Evolutionary conservation across 1,140 invertebrate genomes (phyloP), one percentile per base, ranked within the genome.

Genomic region (Drosophila nebulosa): DNA sequence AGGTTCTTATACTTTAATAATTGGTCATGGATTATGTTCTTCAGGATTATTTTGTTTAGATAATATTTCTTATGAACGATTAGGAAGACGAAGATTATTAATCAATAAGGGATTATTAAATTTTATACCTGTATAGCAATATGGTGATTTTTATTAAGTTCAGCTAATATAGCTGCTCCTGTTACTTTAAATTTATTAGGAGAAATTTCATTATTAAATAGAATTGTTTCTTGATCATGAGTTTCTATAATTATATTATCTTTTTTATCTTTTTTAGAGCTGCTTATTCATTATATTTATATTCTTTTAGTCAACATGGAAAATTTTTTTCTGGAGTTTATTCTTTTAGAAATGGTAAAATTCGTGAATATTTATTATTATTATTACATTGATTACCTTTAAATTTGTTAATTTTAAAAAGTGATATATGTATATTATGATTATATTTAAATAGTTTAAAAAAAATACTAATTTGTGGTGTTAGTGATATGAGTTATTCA

Each of bases 21-120:
- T 95, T 91, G 91, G 91, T 71, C 94, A 95, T 93, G 94, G 94
- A 2, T 85, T 94, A 74, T 94, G 93, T 93, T 95, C 94, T 59
- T 95, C 94, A 2, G 94, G 93, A 0, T 91, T 95, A 92, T 95
- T 95, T 94, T 93, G 92, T 94, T 92, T 95, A 90, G 92, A 93
- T 27, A 94, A 94, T 94, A 91, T 94, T 78, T 91, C 78, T 83
- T 95, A 95, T 94, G 92, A 94, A 74, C 92, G 92, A 2, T 76
- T 92, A 76, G 14, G 58, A 0, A 91, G 90, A 14, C 91, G 90
- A 26, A 92, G 90, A 26, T 69, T 91, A 55, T 90, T 90, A 84
- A 90, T 92, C 80, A 92, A 92, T 91, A 92, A 92, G 55, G 90
- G 91, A 0, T 67, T 92, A 78, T 88, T 92, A 65, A 92, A 91